Conservation (phyloP, 2,113 vertebrate genomes). For the Argyrosomus japonicus region DNA sequence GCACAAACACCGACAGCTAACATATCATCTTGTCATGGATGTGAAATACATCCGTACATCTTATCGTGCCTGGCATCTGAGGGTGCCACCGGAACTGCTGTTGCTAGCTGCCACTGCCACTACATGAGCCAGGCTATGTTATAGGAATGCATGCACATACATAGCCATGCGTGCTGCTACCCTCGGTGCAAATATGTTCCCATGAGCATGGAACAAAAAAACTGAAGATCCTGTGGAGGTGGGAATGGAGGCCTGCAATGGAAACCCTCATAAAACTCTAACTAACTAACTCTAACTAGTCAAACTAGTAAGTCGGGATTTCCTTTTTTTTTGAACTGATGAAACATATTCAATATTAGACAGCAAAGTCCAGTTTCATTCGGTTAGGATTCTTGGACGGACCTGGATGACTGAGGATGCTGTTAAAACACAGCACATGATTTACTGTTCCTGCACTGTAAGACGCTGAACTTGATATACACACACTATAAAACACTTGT, state of each 20-base stretch:
- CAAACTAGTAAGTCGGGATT: neutral
- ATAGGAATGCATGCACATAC: too few species aligned
- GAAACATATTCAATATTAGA: neutral
- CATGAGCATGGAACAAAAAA: too few species aligned
- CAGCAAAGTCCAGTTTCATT: neutral
- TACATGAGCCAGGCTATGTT: too few species aligned
- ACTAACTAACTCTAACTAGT: too few species aligned
- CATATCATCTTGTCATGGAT: too few species aligned
- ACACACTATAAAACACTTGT: neutral
- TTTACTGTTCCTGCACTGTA: neutral
- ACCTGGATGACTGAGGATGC: neutral
- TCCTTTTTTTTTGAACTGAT: neutral
- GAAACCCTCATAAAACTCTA: neutral
- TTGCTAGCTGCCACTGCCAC: too few species aligned
- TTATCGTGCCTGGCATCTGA: too few species aligned
- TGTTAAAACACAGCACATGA: neutral
- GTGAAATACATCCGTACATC: too few species aligned
- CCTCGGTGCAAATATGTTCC: too few species aligned
- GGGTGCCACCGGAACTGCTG: too few species aligned
- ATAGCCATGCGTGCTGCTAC: too few species aligned
- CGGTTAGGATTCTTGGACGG: neutral
- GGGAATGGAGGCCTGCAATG: neutral
- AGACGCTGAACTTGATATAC: neutral
- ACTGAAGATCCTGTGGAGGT: neutral
- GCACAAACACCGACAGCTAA: too few species aligned